Conservation (phyloP, 64 coral and sea anemone genomes). For the Platygyra sinensis region DNA sequence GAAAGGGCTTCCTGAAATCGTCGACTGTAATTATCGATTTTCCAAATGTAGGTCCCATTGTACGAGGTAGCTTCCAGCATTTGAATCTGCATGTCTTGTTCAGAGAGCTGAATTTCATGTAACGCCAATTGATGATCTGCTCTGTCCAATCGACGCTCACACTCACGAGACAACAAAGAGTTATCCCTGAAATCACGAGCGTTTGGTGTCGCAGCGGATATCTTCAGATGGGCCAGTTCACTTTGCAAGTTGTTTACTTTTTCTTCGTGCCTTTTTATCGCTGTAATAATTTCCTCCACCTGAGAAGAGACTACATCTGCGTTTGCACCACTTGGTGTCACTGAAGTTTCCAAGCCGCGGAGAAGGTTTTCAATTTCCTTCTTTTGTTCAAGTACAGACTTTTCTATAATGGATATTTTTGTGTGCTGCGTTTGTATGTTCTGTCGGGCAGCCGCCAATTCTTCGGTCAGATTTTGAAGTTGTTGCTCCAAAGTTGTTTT, state of each 20-base stretch:
- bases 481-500: background rate
- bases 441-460: slow-evolving; percentile 17
- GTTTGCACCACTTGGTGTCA: background rate
- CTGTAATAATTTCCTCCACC: slow-evolving; percentile 12
- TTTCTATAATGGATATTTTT: slow-evolving; percentile 38
- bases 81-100: background rate
- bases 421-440: slow-evolving; percentile 46
- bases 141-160: slow-evolving; percentile 47
- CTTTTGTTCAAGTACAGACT: background rate
- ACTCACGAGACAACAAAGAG: background rate
- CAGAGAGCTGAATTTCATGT: slow-evolving; percentile 30
- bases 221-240: slow-evolving; percentile 5
- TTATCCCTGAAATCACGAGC: background rate
- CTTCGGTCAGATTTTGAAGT: slow-evolving; percentile 32
- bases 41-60: background rate
- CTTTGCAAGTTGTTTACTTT: background rate
- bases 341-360: background rate
- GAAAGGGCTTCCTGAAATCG: background rate
- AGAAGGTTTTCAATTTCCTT: background rate
- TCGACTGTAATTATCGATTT: background rate
- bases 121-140: slow-evolving; percentile 66
- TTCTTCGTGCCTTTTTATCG: background rate
- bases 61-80: background rate
- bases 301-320: background rate
- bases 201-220: no score